Base-by-base conservation (phyloP, 1,140 invertebrate genomes). In the Diabrotica undecimpunctata region DNA sequence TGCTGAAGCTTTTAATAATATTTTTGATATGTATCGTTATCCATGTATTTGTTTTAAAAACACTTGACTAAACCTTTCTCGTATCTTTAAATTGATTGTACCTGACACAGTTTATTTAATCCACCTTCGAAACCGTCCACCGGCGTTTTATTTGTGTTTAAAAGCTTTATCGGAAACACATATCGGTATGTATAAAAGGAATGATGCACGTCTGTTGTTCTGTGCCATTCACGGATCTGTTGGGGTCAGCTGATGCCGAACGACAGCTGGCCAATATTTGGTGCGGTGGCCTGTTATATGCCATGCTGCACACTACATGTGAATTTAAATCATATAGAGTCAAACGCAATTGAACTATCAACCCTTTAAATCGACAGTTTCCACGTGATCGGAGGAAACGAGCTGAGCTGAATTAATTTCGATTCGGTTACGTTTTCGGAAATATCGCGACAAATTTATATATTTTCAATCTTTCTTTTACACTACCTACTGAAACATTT, bases 121-220 rank as follows among this genome's bases (percentile, higher is more conserved):
- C 25, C 25, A 25, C 25, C 25, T 25, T 25, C 25, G 25, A 25
- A 25, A 25, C 4, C 25, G 25, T 25, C 25, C 25, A 25, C 25
- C 25, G 25, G 25, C 25, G 25, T 25, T 25, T 25, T 25, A 25
- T 25, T 25, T 53, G 5, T 11, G 51, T 14, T 53, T 9, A 12
- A 53, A 53, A 53, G 51, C 51, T 55, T 55, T 25, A 55, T 10
- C 54, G 25, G 8, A 46, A 46, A n/a, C n/a, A 46, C 41, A 46
- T 5, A 46, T 46, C 41, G n/a, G 8, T 46, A 46, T 46, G 8
- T 46, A 46, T 46, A 10, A 10, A 10, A 46, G n/a, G 41, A n/a
- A 46, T 46, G n/a, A 8, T 10, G n/a, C 41, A 46, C 41, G 41
- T 46, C 41, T 46, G 41, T 8, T 46, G 41, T 46, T 8, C 41